Percentiles rank a stretch among this genome's conserved stretches.
phyloP scores from a whole-genome alignment of 2,113 vertebrate species.

The Myrmophylax atrothorax region DNA sequence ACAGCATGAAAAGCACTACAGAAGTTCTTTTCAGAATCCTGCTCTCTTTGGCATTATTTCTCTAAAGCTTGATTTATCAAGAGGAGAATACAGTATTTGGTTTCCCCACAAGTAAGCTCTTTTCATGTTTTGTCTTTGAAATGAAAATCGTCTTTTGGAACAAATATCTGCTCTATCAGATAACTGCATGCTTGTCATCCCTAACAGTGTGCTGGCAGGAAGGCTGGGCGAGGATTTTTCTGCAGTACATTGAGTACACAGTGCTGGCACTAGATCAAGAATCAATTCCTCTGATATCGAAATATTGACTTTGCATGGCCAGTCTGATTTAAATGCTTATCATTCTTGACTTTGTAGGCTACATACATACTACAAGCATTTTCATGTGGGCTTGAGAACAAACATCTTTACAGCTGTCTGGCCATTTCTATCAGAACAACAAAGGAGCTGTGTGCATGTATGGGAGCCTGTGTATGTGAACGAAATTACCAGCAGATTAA shows the following conservation, averaged over 20 bases:
- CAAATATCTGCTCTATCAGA: slow-evolving; percentile 63
- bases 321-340: slow-evolving; percentile 69
- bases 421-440: slow-evolving; percentile 19
- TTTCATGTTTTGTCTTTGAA: slow-evolving; percentile 76
- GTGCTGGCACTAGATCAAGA: slow-evolving; percentile 63
- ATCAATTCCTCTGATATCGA: slow-evolving; percentile 70
- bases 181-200: slow-evolving; percentile 62
- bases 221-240: slow-evolving; percentile 52
- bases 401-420: slow-evolving; percentile 31
- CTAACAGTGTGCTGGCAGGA: slow-evolving; percentile 57
- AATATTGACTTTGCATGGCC: slow-evolving; percentile 66
- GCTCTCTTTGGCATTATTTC: slow-evolving; percentile 60
- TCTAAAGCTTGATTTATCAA: slow-evolving; percentile 61
- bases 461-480: not conserved
- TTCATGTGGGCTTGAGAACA: slow-evolving; percentile 33
- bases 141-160: slow-evolving; percentile 73
- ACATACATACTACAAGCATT: slow-evolving; percentile 36
- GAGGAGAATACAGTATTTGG: slow-evolving; percentile 65
- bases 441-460: slow-evolving; percentile 29
- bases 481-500: not conserved
- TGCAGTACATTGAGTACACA: slow-evolving; percentile 60
- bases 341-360: slow-evolving; percentile 63
- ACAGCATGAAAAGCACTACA: slow-evolving; percentile 54
- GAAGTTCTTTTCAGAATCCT: slow-evolving; percentile 59
- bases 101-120: slow-evolving; percentile 65